A percentile compares a stretch with the other conserved stretches of the same genome.
These are phyloP conservation scores for Pelagia noctiluca DNA, from an alignment of 30 jellyfish, hydroid and myxozoan genomes.

Conservation along the genomic window DNA sequence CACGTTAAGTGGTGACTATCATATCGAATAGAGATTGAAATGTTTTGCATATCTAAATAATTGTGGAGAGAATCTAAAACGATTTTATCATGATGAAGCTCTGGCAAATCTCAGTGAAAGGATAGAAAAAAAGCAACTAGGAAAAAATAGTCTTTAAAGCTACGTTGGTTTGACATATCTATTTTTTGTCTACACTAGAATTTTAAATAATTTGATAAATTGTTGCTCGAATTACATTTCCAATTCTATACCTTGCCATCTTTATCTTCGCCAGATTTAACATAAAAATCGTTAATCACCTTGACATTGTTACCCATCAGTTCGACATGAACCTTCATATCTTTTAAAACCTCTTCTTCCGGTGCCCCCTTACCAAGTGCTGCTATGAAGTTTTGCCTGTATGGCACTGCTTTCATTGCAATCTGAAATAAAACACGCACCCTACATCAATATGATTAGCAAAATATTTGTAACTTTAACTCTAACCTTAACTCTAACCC, in stretches of 20 bases:
- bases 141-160: too few relatives aligned
- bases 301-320: conserved; percentile 80
- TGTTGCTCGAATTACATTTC: too few relatives aligned
- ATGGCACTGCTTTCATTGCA: conserved; percentile 98
- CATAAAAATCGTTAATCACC: conserved; percentile 76
- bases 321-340: conserved; percentile 72
- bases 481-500: not conserved
- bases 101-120: too few relatives aligned
- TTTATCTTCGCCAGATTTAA: conserved; percentile 79
- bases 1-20: too few relatives aligned
- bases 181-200: too few relatives aligned
- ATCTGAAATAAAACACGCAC: conserved; percentile 32
- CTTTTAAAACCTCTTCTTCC: conserved; percentile 85
- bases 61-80: too few relatives aligned
- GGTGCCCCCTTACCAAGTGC: conserved; percentile 84
- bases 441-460: not conserved
- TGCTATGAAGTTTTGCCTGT: conserved; percentile 84
- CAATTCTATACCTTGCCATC: conserved; percentile 76
- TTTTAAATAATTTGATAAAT: too few relatives aligned
- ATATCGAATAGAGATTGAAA: too few relatives aligned
- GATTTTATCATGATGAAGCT: too few relatives aligned
- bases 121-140: too few relatives aligned
- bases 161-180: too few relatives aligned
- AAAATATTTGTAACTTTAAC: not conserved
- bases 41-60: too few relatives aligned